Evolutionary conservation across 1,140 invertebrate genomes (phyloP).

Genomic region (Dysdera silvatica): DNA sequence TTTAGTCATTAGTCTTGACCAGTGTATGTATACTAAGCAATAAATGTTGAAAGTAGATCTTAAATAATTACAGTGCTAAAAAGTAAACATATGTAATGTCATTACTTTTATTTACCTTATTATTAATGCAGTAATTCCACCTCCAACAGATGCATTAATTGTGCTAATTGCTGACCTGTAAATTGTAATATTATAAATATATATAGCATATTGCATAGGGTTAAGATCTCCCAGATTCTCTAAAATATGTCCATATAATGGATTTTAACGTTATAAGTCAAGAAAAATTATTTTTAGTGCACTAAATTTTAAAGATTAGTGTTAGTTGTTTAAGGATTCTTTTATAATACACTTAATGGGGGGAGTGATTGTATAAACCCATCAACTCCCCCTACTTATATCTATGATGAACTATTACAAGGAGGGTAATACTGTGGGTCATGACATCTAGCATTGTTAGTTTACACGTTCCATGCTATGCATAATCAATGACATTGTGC

Average conservation of each 20-base stretch:
- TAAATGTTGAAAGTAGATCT: too few species aligned
- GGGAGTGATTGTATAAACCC: not conserved
- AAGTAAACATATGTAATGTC: not conserved
- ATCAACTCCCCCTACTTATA: too few species aligned
- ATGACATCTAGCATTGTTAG: too few species aligned
- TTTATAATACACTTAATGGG: not conserved
- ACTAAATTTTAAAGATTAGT: not conserved
- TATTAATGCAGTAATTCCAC: conserved; percentile 20
- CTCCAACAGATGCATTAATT: conserved; percentile 36
- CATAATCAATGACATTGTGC: too few species aligned
- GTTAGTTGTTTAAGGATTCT: not conserved
- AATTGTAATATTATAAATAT: not conserved
- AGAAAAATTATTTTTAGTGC: not conserved
- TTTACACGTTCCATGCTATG: too few species aligned
- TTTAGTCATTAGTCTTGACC: too few species aligned
- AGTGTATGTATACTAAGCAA: too few species aligned
- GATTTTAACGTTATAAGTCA: not conserved
- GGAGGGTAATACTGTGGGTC: too few species aligned
- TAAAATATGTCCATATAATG: not conserved
- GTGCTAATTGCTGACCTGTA: conserved; percentile 33
- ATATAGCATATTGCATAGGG: not conserved
- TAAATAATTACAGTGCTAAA: not conserved
- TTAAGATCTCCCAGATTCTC: not conserved
- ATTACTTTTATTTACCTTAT: conserved; percentile 30
- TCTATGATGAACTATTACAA: too few species aligned